Conservation (phyloP, 1,140 invertebrate genomes). For the Ceratosolen fusciceps region DNA sequence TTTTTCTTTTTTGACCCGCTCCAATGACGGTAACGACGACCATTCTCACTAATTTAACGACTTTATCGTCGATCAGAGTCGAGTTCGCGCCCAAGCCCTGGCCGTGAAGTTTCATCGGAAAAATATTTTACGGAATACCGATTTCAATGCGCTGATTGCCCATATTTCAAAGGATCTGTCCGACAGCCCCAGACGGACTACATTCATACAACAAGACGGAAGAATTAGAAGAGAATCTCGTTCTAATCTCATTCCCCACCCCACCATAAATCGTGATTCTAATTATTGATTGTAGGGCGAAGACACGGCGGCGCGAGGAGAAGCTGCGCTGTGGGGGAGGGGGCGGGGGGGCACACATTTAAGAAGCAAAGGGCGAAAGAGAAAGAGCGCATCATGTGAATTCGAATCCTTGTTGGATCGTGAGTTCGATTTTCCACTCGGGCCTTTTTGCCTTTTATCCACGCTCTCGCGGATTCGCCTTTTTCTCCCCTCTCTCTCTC, state of each 20-base stretch:
- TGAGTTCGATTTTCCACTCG: slow-evolving; percentile 29
- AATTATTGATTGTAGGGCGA: slow-evolving; percentile 40
- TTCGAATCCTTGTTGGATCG: slow-evolving; percentile 25
- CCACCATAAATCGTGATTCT: slow-evolving; percentile 43
- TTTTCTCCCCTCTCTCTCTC: neutral
- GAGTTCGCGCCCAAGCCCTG: no score
- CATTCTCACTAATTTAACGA: no score
- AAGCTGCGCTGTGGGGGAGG: no score
- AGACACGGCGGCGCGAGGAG: neutral
- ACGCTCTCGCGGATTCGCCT: neutral
- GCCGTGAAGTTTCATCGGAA: neutral
- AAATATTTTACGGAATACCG: slow-evolving; percentile 14
- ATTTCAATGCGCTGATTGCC: neutral
- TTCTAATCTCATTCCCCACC: no score
- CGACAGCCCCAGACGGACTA: neutral
- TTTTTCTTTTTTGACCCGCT: no score
- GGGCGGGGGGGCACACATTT: neutral
- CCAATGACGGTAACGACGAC: no score
- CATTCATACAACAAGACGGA: slow-evolving; percentile 13
- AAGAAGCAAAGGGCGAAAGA: neutral
- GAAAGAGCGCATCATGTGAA: neutral
- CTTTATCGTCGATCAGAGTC: no score
- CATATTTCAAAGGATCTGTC: slow-evolving; percentile 19
- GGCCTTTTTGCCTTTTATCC: slow-evolving; percentile 8
- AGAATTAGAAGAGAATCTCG: slow-evolving; percentile 19